phyloP scores from a whole-genome alignment of 2,888 invertebrate genomes.

The Cecidostiba fungosa region DNA sequence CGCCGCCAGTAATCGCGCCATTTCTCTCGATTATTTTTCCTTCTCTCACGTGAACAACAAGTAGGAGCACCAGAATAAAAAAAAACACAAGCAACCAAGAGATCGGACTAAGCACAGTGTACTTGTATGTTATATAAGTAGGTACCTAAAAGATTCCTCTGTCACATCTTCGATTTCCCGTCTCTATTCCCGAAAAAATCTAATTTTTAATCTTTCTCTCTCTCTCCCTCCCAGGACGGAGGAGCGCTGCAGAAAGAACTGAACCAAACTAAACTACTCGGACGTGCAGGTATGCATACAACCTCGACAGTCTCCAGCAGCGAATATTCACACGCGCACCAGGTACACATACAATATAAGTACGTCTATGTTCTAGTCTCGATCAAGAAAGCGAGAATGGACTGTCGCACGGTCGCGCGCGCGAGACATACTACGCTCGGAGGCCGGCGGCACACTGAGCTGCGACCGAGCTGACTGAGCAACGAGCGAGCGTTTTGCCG shows the following conservation, averaged over 20 bases:
- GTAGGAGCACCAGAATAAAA: not conserved
- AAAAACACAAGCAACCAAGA: not conserved
- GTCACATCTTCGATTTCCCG: slow-evolving; percentile 31
- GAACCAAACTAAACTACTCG: no score
- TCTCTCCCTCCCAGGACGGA: no score
- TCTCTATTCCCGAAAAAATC: not conserved
- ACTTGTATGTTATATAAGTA: not conserved
- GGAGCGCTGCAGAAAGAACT: no score
- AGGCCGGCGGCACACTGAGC: slow-evolving; percentile 72
- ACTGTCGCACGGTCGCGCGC: not conserved
- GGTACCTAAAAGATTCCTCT: not conserved
- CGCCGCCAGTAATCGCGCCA: not conserved
- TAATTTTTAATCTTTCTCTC: not conserved
- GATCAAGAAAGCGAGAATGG: not conserved
- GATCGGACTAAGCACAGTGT: not conserved
- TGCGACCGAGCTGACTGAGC: no score
- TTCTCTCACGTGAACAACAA: not conserved
- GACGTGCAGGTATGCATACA: slow-evolving; percentile 12
- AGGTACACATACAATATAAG: no score
- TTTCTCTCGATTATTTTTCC: not conserved
- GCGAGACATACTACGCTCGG: slow-evolving; percentile 44
- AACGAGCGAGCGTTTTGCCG: slow-evolving; percentile 63
- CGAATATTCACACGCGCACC: not conserved
- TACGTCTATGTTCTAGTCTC: no score
- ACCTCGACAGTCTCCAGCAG: not conserved